Conservation (phyloP, 2,888 invertebrate species). For the Pantelozetes paolii region DNA sequence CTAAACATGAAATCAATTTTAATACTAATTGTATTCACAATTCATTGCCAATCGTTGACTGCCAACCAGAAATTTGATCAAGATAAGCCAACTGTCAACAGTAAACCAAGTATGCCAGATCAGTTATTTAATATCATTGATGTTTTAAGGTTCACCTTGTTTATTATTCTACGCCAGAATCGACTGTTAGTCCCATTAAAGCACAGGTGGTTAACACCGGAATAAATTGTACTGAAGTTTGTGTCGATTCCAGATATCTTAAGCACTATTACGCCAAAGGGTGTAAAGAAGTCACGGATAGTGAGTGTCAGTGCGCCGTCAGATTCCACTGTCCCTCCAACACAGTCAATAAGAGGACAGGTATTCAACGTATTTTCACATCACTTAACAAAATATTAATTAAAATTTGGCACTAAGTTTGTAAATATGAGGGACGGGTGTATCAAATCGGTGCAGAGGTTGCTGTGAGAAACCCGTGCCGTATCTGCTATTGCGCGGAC, state of each 20-base stretch:
- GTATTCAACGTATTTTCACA: background rate
- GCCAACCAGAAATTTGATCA: too few species aligned
- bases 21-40: too few species aligned
- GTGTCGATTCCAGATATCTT: slow-evolving; percentile 26
- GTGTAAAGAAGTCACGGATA: slow-evolving; percentile 24
- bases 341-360: background rate
- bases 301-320: slow-evolving; percentile 35
- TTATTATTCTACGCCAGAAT: too few species aligned
- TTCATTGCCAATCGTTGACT: too few species aligned
- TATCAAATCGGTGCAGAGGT: slow-evolving; percentile 34
- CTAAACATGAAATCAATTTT: too few species aligned
- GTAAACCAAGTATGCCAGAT: too few species aligned
- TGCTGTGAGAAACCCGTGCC: slow-evolving; percentile 31
- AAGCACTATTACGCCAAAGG: slow-evolving; percentile 26
- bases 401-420: background rate
- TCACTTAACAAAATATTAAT: background rate
- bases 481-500: slow-evolving; percentile 36
- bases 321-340: slow-evolving; percentile 31
- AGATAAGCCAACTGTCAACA: too few species aligned
- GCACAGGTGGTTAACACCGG: too few species aligned
- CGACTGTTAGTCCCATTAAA: too few species aligned
- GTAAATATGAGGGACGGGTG: slow-evolving; percentile 15
- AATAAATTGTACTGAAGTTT: slow-evolving; percentile 5
- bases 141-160: too few species aligned
- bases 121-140: too few species aligned